phyloP scores from a whole-genome alignment of 53 echinoderm and acorn worm genomes.

The Echinometra lucunter region DNA sequence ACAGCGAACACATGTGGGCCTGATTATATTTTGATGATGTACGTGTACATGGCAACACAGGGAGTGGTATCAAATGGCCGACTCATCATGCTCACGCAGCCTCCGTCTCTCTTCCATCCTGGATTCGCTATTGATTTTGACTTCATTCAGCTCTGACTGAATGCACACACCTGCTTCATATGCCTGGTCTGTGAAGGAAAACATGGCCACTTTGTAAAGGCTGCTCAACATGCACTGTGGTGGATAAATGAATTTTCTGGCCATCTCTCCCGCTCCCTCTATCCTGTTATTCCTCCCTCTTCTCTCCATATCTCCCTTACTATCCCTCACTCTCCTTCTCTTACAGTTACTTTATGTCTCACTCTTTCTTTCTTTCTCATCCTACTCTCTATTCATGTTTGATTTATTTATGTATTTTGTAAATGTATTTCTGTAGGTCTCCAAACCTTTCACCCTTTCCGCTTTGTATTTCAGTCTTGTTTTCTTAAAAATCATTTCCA shows the following conservation, averaged over 20 bases:
- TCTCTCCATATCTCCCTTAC: neutral
- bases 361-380: neutral
- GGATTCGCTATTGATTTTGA: conserved; percentile 44
- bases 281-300: neutral
- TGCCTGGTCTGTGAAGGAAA: neutral
- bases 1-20: neutral
- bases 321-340: neutral
- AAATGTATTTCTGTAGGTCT: too few species aligned
- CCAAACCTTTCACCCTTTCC: too few species aligned
- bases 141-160: neutral
- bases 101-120: neutral
- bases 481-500: too few species aligned
- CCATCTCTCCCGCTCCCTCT: neutral
- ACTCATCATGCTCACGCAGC: neutral
- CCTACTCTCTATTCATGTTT: too few species aligned
- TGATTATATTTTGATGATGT: neutral
- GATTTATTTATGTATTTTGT: too few species aligned
- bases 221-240: neutral
- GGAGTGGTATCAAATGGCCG: neutral
- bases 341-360: neutral
- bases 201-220: neutral
- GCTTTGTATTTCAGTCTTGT: too few species aligned
- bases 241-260: neutral
- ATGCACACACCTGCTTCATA: conserved; percentile 22
- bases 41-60: neutral